phyloP scores from a whole-genome alignment of 2,888 invertebrate species.

The Deladenus siricidicola region DNA sequence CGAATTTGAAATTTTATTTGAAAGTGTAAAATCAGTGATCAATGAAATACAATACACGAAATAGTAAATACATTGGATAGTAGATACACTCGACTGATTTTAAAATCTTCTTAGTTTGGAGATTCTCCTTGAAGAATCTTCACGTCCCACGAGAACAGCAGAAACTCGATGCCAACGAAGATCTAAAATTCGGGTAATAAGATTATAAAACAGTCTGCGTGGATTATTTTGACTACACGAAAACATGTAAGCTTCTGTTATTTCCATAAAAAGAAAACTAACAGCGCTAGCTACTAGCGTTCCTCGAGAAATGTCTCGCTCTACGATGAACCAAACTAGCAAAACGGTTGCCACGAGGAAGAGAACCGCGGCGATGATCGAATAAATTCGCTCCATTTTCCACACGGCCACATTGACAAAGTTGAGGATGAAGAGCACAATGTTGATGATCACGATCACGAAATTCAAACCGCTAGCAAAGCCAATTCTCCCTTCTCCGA shows the following conservation, averaged over 20 bases:
- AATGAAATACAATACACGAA: no score
- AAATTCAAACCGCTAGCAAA: conserved; percentile 25
- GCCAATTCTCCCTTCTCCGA: conserved; percentile 29
- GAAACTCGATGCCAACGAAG: conserved; percentile 31
- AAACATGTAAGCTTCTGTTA: not conserved
- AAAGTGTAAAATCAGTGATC: not conserved
- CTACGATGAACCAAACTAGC: conserved; percentile 34
- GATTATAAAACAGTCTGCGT: no score
- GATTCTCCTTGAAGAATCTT: conserved; percentile 9
- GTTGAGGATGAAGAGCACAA: conserved; percentile 39
- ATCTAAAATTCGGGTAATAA: no score
- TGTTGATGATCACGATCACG: conserved; percentile 30
- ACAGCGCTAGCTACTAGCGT: conserved; percentile 32
- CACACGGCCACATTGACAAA: conserved; percentile 42
- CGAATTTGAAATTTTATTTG: not conserved
- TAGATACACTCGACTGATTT: not conserved
- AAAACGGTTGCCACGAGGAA: conserved; percentile 26
- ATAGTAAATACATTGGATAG: no score
- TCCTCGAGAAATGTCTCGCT: conserved; percentile 28
- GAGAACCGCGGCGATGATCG: conserved; percentile 24
- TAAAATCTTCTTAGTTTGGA: conserved; percentile 1
- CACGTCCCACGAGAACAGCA: conserved; percentile 33
- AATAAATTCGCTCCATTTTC: conserved; percentile 30
- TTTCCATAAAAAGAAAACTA: not conserved
- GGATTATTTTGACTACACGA: no score